phyloP scores from a whole-genome alignment of 2,888 invertebrate genomes.

The Acleris emargana region DNA sequence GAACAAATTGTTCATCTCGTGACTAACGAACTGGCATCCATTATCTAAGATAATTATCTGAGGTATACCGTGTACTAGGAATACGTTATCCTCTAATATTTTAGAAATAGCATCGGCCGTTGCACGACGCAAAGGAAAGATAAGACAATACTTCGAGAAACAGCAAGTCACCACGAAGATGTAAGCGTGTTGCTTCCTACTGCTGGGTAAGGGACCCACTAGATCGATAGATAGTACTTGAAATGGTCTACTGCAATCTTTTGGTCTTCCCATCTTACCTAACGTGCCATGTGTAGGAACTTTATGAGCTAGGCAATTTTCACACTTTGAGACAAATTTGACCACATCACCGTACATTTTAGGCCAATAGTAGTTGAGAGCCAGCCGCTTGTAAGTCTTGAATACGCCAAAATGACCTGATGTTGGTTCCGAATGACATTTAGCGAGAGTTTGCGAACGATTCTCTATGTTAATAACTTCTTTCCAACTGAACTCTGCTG shows the following conservation, averaged over 20 bases:
- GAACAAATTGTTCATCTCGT: too few species aligned
- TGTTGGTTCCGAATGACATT: background rate
- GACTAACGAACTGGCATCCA: too few species aligned
- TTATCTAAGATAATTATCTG: too few species aligned
- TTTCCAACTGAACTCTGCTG: constrained; percentile 1
- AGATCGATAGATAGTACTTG: background rate
- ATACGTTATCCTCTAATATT: background rate
- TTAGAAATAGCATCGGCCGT: background rate
- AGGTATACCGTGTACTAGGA: background rate
- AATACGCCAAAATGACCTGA: background rate
- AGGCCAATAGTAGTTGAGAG: background rate
- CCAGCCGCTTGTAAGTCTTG: background rate
- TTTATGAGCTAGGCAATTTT: background rate
- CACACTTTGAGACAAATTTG: background rate
- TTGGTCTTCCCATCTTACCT: background rate
- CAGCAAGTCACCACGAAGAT: background rate
- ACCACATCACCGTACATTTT: background rate
- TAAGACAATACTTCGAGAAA: background rate
- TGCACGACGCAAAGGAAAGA: background rate
- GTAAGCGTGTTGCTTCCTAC: background rate
- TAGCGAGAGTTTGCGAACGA: background rate
- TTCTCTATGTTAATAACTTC: background rate
- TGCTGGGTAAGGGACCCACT: background rate
- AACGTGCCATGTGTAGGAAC: background rate
- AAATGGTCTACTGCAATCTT: background rate